Evolutionary conservation across 1,140 invertebrate species (phyloP).

Genomic region (Telenomus remus): DNA sequence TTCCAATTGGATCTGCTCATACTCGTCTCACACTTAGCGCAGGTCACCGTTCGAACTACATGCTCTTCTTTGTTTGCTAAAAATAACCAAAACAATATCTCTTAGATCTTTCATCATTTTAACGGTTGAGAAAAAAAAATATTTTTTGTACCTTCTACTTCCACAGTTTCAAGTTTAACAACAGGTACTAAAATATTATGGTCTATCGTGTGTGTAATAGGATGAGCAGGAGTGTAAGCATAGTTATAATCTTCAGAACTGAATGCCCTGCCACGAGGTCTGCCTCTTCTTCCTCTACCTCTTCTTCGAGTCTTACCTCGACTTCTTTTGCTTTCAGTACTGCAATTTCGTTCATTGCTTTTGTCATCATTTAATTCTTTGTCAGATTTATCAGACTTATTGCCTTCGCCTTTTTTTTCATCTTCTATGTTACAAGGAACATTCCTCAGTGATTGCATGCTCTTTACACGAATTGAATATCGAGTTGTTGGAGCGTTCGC

Average conservation of each 20-base stretch:
- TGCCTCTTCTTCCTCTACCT: slow-evolving; percentile 28
- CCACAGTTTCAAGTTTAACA: slow-evolving; percentile 29
- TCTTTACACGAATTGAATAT: no score
- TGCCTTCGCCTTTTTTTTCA: no score
- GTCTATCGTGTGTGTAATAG: slow-evolving; percentile 7
- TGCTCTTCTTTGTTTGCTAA: no score
- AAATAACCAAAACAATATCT: neutral
- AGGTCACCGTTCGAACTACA: slow-evolving; percentile 13
- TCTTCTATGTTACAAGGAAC: no score
- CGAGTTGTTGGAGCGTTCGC: no score
- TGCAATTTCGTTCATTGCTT: no score
- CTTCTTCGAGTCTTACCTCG: slow-evolving; percentile 16
- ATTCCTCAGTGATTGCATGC: no score
- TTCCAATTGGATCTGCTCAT: slow-evolving; percentile 67
- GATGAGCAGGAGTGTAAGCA: slow-evolving; percentile 30
- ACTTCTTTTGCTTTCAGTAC: neutral
- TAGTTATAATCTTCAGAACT: slow-evolving; percentile 15
- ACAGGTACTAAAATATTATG: slow-evolving; percentile 35
- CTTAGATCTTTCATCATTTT: slow-evolving; percentile 3
- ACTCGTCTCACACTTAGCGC: slow-evolving; percentile 64
- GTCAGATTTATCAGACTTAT: no score
- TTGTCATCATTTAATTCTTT: no score
- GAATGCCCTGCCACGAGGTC: slow-evolving; percentile 10
- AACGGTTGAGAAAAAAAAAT: neutral
- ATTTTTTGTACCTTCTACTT: slow-evolving; percentile 7